Evolutionary conservation across 2,888 invertebrate genomes (phyloP), one percentile per base, ranked within the genome.

Genomic region (Cataglyphis albicans): DNA sequence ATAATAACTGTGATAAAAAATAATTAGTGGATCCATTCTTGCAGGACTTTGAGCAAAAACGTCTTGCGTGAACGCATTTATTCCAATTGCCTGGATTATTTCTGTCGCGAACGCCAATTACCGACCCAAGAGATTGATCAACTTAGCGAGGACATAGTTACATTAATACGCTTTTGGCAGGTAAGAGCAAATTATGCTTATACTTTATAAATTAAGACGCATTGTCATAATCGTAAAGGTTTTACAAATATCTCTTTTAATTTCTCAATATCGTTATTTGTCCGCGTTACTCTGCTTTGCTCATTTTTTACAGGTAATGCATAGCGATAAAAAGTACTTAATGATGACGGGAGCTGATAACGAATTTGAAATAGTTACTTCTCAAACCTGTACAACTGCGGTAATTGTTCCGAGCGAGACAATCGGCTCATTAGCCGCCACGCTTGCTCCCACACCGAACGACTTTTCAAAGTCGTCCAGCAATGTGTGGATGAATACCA

Each of bases 41-140:
- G 59, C 94, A 92, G 97, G 84, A 98, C 98, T 0, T 94, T 99
- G 41, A 97, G 98, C 0, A 98, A 99, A 91, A 99, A 99, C 93
- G 98, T 99, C 1, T 95, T 99, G 0, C 96, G 99, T 0, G 99
- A 99, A 95, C 96, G 99, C 1, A 98, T 99, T 61, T 99, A 99
- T 95, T 97, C 98, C 87, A 97, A 97, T 52, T 98, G 99, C 80
- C 95, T 99, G 76, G 99, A 99, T 94, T 99, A 99, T 95, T 99
- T 98, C 95, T 98, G 98, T 92, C 96, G 98, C 1, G 97, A 98
- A 0, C 97, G 98, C n/a, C 97, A 97, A 81, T 98, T 98, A 90
- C 99, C 99, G 0, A 97, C 97, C 0, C 98, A 98, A 92, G 96
- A 96, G 48, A 96, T 97, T 0, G 96, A 97, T 0, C 97, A 97